Evolutionary conservation across 2,888 invertebrate species (phyloP).

Genomic region (Melikaiella ostensackeni): DNA sequence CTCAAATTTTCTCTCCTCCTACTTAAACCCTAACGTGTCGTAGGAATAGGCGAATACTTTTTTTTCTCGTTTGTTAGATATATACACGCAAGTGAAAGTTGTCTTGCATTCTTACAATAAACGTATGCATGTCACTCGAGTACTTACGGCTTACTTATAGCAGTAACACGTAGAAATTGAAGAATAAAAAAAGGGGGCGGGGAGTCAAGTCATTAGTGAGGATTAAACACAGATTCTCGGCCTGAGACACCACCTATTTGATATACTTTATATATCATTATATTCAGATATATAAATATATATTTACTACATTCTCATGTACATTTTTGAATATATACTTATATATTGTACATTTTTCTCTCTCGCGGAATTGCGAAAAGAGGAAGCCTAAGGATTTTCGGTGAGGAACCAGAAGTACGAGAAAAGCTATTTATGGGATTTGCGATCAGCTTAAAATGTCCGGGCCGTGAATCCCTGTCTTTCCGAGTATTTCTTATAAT

Average conservation of each 20-base stretch:
- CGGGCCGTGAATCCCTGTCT: conserved; percentile 45
- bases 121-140: conserved; percentile 58
- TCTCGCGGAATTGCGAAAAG: not conserved
- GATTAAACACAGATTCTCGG: conserved; percentile 39
- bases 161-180: conserved; percentile 73
- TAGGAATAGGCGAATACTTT: conserved; percentile 60
- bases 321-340: conserved; percentile 3
- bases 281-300: conserved; percentile 14
- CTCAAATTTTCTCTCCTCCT: not conserved
- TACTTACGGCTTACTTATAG: conserved; percentile 59
- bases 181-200: conserved; percentile 68
- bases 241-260: conserved; percentile 1
- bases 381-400: conserved; percentile 29
- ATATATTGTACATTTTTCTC: conserved; percentile 5
- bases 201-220: conserved; percentile 57
- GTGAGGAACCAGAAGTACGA: conserved; percentile 23
- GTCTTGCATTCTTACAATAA: conserved; percentile 60
- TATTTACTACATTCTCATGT: not conserved
- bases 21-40: conserved; percentile 31
- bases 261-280: conserved; percentile 22
- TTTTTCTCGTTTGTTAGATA: conserved; percentile 59
- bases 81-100: conserved; percentile 68
- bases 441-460: conserved; percentile 20
- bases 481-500: conserved; percentile 60
- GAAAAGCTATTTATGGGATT: conserved; percentile 3